Conservation (phyloP, 2,113 vertebrate genomes). For the Xenopus laevis region DNA sequence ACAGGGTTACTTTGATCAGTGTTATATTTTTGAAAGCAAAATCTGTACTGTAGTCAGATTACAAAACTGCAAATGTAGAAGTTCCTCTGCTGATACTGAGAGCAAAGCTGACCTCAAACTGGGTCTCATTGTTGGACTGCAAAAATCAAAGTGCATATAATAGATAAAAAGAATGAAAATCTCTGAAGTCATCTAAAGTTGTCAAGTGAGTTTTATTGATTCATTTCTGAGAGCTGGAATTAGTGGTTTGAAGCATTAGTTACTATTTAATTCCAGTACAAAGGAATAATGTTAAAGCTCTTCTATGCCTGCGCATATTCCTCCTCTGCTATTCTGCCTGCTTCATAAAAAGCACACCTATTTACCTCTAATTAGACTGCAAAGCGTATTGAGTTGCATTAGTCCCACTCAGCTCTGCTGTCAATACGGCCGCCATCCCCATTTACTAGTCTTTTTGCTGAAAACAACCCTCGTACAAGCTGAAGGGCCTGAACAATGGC, state of each 20-base stretch:
- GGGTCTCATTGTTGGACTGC: no score
- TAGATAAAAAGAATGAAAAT: conserved; percentile 33
- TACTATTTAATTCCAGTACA: conserved; percentile 56
- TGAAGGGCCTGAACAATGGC: conserved; percentile 45
- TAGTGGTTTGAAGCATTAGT: conserved; percentile 46
- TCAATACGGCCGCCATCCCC: conserved; percentile 48
- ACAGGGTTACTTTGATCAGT: no score
- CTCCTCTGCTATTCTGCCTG: conserved; percentile 51
- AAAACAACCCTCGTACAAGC: conserved; percentile 12
- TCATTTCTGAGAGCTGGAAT: conserved; percentile 51
- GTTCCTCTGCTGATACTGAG: no score
- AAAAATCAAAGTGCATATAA: conserved; percentile 37
- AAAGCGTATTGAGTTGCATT: conserved; percentile 55
- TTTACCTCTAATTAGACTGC: conserved; percentile 67
- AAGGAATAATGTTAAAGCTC: conserved; percentile 53
- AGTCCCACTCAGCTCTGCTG: conserved; percentile 54
- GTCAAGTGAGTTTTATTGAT: conserved; percentile 53
- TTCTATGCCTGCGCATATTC: conserved; percentile 48
- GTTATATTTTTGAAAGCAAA: no score
- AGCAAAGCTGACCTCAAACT: no score
- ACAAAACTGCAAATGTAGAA: no score
- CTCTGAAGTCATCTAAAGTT: conserved; percentile 46
- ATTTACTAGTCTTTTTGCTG: conserved; percentile 50
- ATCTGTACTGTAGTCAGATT: no score
- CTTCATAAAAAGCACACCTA: conserved; percentile 57